These are phyloP conservation scores for Cheilosia urbana DNA, from an alignment of 2,888 invertebrate species.

Conservation along the genomic window DNA sequence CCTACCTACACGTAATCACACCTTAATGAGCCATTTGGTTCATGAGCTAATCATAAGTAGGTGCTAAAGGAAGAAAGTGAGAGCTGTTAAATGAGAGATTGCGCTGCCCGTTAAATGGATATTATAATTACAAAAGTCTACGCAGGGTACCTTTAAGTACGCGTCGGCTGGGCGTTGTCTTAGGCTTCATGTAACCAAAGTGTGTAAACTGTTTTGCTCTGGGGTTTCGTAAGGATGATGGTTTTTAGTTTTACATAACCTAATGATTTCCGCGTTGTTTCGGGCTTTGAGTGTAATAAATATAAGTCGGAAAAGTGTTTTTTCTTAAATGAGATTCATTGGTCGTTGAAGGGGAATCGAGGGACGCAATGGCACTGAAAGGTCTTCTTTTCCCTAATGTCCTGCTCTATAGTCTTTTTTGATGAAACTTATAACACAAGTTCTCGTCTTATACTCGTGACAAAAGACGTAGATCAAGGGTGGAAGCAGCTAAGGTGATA, in stretches of 20 bases:
- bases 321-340: not conserved
- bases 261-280: constrained; percentile 7
- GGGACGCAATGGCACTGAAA: no score
- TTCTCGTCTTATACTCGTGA: no score
- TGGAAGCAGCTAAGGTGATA: no score
- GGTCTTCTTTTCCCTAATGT: no score
- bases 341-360: not conserved
- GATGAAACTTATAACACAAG: no score
- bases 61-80: constrained; percentile 73
- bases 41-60: constrained; percentile 57
- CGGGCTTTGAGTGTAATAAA: not conserved
- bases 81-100: constrained; percentile 65
- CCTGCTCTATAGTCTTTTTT: no score
- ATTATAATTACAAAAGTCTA: constrained; percentile 36
- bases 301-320: not conserved
- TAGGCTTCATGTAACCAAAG: constrained; percentile 34
- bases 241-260: constrained; percentile 1
- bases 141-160: constrained; percentile 2
- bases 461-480: no score
- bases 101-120: constrained; percentile 14
- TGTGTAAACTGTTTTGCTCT: constrained; percentile 20
- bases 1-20: constrained; percentile 52
- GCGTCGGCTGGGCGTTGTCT: not conserved
- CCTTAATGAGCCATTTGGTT: constrained; percentile 68
- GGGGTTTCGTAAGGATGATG: constrained; percentile 8